Base-by-base conservation (phyloP, 2,888 invertebrate species). In the Antitype chi region DNA sequence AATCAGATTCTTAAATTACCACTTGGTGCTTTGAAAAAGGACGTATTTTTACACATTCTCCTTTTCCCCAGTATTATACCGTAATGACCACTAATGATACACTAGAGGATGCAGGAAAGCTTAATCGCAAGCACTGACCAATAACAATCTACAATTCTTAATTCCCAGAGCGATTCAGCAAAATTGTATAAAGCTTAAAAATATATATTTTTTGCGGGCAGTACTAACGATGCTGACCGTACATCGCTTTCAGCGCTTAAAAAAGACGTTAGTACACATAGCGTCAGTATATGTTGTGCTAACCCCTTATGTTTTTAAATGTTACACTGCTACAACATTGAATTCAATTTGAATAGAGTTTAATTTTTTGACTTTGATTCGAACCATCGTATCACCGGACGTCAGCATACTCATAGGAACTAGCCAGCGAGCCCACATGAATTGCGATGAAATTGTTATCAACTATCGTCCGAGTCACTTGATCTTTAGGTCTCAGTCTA, bases 191-290 rank as follows among this genome's bases (percentile, higher is more conserved):
- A 74, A 74, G 74, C 66, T 81, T 78, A 74, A 84, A 83, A 78
- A 81, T 84, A 81, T 84, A 81, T 78, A 23, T 85, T 80, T 85
- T 87, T 82, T 84, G 78, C 69, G 32, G 32, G 25, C 60, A 32
- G n/a, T 79, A 77, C 85, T 85, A 85, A 87, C 72, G 87, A 87
- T 82, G 78, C 84, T 84, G 87, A 84, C 80, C 80, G 72, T 84
- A 78, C 76, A 81, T 84, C 78, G 78, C 74, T 75, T 75, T 80
- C 57, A 71, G 76, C 70, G 66, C 69, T 60, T 81, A 85, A 87
- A 87, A 86, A 87, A 70, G 75, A 85, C 87, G 84, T 87, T 87
- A 87, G 87, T 74, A 74, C 77, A 80, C 82, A 87, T n/a, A n/a
- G n/a, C n/a, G n/a, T n/a, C n/a, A n/a, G n/a, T n/a, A n/a, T n/a